phyloP scores from a whole-genome alignment of 1,140 invertebrate species.

The Archegozetes longisetosus region DNA sequence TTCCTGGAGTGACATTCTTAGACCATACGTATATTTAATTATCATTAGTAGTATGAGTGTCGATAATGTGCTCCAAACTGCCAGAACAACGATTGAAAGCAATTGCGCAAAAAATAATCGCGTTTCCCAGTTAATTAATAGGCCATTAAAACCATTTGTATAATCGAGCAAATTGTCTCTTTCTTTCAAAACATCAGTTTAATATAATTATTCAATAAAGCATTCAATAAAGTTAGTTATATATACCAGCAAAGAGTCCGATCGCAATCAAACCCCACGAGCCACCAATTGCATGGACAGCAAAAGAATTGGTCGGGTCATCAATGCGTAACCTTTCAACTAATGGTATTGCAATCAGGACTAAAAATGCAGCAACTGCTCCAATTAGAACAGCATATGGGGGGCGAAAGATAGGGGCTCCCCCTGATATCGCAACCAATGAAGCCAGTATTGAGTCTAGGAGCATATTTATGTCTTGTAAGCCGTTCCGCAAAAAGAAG shows the following conservation, averaged over 20 bases:
- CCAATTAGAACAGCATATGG: constrained; percentile 20
- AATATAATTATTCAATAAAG: not conserved
- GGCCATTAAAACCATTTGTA: constrained; percentile 17
- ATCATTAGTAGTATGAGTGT: constrained; percentile 19
- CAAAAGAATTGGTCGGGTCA: constrained; percentile 23
- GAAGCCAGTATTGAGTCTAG: constrained; percentile 22
- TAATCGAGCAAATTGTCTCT: constrained; percentile 19
- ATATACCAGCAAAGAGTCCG: constrained; percentile 18
- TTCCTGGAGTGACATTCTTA: constrained; percentile 27
- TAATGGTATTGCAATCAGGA: constrained; percentile 17
- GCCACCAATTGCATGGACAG: constrained; percentile 22
- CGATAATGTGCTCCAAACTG: constrained; percentile 16
- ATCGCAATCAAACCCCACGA: constrained; percentile 23
- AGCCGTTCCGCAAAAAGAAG: constrained; percentile 14
- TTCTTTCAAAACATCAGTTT: not conserved
- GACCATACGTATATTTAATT: constrained; percentile 28
- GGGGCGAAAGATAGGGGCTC: constrained; percentile 20
- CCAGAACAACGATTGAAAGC: constrained; percentile 14
- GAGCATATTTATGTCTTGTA: constrained; percentile 21
- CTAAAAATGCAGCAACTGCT: constrained; percentile 15
- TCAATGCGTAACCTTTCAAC: constrained; percentile 20
- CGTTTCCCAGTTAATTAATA: constrained; percentile 18
- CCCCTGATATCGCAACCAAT: constrained; percentile 23
- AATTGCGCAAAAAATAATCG: constrained; percentile 16
- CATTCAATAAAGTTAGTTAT: not conserved